phyloP scores from a whole-genome alignment of 2,797 vertebrate species.

The Sus cebifrons region DNA sequence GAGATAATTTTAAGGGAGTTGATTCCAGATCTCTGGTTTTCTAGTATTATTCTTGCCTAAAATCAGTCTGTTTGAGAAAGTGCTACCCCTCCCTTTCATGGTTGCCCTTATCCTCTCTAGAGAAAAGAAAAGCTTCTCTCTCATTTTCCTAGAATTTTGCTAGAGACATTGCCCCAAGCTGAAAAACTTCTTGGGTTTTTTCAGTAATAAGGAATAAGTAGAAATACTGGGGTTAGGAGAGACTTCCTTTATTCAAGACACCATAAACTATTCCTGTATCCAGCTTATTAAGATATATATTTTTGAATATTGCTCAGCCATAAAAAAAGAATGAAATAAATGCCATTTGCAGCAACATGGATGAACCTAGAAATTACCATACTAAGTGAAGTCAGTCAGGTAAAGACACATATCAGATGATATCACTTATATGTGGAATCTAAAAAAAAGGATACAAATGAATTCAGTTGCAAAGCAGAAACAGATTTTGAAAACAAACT shows the following conservation, averaged over 20 bases:
- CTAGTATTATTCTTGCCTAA: background rate
- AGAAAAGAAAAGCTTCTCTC: background rate
- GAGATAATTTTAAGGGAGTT: background rate
- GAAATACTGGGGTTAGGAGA: background rate
- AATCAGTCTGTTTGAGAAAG: background rate
- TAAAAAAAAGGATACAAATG: no score
- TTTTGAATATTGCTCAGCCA: background rate
- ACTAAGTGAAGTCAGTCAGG: no score
- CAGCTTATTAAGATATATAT: constrained; percentile 17
- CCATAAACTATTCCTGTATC: background rate
- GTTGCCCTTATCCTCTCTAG: constrained; percentile 7
- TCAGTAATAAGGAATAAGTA: background rate
- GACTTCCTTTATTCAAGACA: background rate
- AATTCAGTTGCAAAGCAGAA: no score
- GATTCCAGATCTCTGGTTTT: background rate
- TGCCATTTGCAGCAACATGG: no score
- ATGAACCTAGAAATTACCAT: no score
- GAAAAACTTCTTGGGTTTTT: background rate
- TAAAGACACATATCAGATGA: no score
- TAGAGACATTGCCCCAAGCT: background rate
- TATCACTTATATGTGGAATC: no score
- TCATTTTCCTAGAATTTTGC: constrained; percentile 11
- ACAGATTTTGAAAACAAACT: no score
- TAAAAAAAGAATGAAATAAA: no score
- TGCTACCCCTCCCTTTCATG: background rate